Evolutionary conservation across 2,113 vertebrate genomes (phyloP).

Genomic region (Agelaius phoeniceus): DNA sequence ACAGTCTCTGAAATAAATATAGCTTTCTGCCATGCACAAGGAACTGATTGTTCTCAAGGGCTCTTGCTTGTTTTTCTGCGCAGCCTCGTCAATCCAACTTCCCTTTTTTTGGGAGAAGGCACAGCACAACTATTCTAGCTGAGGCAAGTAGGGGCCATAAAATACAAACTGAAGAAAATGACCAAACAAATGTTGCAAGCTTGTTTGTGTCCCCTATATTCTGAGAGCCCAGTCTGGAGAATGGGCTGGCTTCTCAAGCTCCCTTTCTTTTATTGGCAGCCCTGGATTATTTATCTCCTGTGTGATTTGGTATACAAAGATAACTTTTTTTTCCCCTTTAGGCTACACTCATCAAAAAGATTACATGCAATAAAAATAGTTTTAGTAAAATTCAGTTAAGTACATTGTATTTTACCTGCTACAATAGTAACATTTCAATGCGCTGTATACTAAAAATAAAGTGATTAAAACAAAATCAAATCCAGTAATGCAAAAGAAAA

Average conservation of each 20-base stretch:
- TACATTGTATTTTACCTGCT: not conserved
- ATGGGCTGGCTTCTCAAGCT: not conserved
- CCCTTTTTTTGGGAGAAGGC: not conserved
- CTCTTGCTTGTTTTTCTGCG: not conserved
- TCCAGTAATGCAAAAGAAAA: constrained; percentile 5
- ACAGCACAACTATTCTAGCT: not conserved
- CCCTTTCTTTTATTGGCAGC: not conserved
- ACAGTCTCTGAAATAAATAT: not conserved
- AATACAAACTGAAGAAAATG: not conserved
- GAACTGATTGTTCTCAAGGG: not conserved
- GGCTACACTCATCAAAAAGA: not conserved
- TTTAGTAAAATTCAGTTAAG: not conserved
- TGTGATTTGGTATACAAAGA: not conserved
- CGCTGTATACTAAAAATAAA: not conserved
- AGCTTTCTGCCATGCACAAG: not conserved
- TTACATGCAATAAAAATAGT: not conserved
- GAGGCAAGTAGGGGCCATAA: not conserved
- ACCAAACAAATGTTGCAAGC: not conserved
- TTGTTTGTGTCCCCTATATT: not conserved
- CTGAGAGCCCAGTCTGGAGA: not conserved
- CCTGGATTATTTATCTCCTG: not conserved
- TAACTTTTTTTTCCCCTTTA: not conserved
- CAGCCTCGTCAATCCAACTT: fast-evolving
- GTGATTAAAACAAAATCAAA: not conserved
- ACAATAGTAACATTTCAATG: not conserved